Conservation (phyloP, 2,113 vertebrate genomes). For the Tringa solitaria region DNA sequence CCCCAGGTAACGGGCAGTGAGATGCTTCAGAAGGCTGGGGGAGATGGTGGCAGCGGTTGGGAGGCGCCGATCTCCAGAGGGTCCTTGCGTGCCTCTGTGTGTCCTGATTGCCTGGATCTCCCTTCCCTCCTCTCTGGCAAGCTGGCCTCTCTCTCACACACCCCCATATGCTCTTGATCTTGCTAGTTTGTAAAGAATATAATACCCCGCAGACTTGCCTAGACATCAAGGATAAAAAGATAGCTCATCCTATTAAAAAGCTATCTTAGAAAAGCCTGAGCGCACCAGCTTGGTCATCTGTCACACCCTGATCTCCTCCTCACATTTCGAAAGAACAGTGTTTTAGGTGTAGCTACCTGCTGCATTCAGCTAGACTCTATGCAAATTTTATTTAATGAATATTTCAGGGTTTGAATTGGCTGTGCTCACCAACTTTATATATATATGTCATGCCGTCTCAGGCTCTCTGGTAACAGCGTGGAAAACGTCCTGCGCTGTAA, state of each 20-base stretch:
- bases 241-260: not conserved
- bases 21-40: not conserved
- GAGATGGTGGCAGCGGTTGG: accelerated
- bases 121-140: not conserved
- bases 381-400: conserved; percentile 51
- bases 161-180: not conserved
- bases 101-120: not conserved
- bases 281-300: not conserved
- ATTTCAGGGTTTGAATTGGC: conserved; percentile 23
- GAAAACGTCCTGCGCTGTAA: not conserved
- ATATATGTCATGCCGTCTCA: not conserved
- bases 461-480: accelerated
- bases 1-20: not conserved
- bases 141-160: not conserved
- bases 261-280: not conserved
- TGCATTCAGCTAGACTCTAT: conserved; percentile 14
- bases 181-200: not conserved
- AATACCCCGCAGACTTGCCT: not conserved
- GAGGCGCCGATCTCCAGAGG: not conserved
- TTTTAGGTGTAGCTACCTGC: conserved; percentile 18
- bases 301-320: not conserved
- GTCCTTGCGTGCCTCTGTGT: not conserved
- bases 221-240: not conserved
- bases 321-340: not conserved
- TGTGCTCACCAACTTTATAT: not conserved